Base-by-base conservation (phyloP, 2,113 vertebrate genomes). In the Colossoma macropomum region DNA sequence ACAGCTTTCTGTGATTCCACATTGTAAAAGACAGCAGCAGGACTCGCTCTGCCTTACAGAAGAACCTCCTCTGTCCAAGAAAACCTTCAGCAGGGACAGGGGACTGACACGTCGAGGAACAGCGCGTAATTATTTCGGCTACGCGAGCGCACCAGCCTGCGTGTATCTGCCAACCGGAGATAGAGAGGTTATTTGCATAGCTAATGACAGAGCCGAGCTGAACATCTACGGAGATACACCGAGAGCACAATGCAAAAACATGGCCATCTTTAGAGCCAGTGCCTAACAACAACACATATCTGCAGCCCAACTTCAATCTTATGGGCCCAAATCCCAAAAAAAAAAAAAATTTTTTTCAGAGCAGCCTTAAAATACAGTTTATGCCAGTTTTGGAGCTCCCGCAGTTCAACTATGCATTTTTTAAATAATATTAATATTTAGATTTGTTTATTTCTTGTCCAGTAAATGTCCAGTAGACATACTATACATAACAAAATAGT, bases 141-240 rank as follows among this genome's bases (percentile, higher is more conserved):
- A 89, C 85, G 90, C 86, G 87, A 86, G 83, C 86, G 86, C 89
- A 85, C 89, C 87, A 88, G 89, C 87, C 89, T 89, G 88, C 89
- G 89, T 90, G 89, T 88, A 91, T 91, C 92, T 93, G 91, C 91
- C 88, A 88, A 81, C 79, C 84, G 92, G n/a, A 93, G 91, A 92
- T 89, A 85, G 86, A 92, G 89, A 90, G 87, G 90, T 92, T 94
- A 94, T 94, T 93, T 94, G 93, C 92, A 92, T 94, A 91, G 90
- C 92, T 93, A 92, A 94, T 93, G 93, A 92, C 88, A 89, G 86
- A 92, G 85, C 52, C 85, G 90, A 90, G 88, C 89, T 86, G 10
- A 23, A 28, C 30, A 52, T 54, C 59, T 41, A 23, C 45, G 56
- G 48, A 78, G 54, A 69, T 66, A 56, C 45, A 52, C 32, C 17